Evolutionary conservation across 2,113 vertebrate species (phyloP).

Genomic region (Odontesthes bonariensis): DNA sequence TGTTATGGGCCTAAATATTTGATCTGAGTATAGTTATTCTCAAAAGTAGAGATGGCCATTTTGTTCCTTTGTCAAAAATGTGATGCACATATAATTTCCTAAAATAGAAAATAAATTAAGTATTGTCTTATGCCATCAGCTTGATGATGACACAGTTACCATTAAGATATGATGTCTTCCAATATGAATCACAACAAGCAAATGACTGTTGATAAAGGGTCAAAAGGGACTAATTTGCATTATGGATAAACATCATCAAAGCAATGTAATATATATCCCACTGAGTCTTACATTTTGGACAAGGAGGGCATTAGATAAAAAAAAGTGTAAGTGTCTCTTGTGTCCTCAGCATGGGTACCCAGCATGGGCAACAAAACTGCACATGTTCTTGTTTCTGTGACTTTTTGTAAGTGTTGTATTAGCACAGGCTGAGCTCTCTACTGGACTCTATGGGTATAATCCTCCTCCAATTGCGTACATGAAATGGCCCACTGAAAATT

Average conservation of each 20-base stretch:
- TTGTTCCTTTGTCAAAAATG: conserved; percentile 38
- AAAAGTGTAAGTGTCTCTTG: conserved; percentile 38
- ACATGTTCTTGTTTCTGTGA: conserved; percentile 24
- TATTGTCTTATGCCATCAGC: neutral
- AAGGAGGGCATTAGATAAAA: conserved; percentile 19
- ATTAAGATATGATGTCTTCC: neutral
- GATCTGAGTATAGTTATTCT: conserved; percentile 35
- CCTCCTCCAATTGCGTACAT: no score
- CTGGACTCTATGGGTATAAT: no score
- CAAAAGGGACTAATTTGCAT: conserved; percentile 32
- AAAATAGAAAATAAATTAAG: conserved; percentile 28
- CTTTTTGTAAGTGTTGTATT: conserved; percentile 8
- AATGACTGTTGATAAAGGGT: conserved; percentile 9
- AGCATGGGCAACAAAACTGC: conserved; percentile 27
- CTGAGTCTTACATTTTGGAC: no score
- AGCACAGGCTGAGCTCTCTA: no score
- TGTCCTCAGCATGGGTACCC: conserved; percentile 48
- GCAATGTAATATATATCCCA: conserved; percentile 26
- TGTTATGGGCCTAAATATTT: conserved; percentile 36
- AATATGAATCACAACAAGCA: neutral
- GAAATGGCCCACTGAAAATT: no score
- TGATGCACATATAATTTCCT: conserved; percentile 30
- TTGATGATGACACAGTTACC: neutral
- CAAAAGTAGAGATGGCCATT: conserved; percentile 31
- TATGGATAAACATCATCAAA: conserved; percentile 50